Percentiles rank a stretch among this genome's conserved stretches.
These are phyloP conservation scores for Carpatolechia fugitivella DNA, from an alignment of 2,888 invertebrate species.

Conservation along the genomic window DNA sequence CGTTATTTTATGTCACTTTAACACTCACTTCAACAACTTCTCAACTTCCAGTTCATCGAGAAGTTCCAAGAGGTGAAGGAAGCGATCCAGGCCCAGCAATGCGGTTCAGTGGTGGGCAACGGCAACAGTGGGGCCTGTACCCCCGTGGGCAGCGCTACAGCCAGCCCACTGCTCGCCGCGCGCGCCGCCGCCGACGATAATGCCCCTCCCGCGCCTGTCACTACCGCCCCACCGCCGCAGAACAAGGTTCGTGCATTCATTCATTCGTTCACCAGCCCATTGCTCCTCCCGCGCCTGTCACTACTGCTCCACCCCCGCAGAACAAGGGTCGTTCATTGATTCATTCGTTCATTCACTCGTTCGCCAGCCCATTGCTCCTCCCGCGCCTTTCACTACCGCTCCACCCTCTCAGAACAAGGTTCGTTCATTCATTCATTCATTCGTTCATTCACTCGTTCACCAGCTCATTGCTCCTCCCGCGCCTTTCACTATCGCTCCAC, in stretches of 20 bases:
- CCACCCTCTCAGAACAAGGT: not conserved
- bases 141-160: conserved; percentile 92
- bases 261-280: too few species aligned
- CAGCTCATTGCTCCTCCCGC: too few species aligned
- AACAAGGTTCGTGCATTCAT: too few species aligned
- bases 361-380: conserved; percentile 88
- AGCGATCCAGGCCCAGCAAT: conserved; percentile 84
- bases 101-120: conserved; percentile 46
- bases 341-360: too few species aligned
- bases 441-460: too few species aligned
- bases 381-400: conserved; percentile 23
- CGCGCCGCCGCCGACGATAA: conserved; percentile 62
- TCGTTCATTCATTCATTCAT: too few species aligned
- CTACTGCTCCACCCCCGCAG: not conserved
- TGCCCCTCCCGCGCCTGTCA: conserved; percentile 36
- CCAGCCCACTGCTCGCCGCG: conserved; percentile 87
- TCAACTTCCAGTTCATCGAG: conserved; percentile 89
- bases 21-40: too few species aligned
- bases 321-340: too few species aligned
- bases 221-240: not conserved
- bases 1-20: too few species aligned
- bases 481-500: not conserved
- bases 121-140: conserved; percentile 85
- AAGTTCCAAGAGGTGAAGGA: conserved; percentile 99
- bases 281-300: conserved; percentile 33